A percentile compares a stretch with the other conserved stretches of the same genome.
phyloP scores from a whole-genome alignment of 2,888 invertebrate genomes.

The Tinea trinotella region DNA sequence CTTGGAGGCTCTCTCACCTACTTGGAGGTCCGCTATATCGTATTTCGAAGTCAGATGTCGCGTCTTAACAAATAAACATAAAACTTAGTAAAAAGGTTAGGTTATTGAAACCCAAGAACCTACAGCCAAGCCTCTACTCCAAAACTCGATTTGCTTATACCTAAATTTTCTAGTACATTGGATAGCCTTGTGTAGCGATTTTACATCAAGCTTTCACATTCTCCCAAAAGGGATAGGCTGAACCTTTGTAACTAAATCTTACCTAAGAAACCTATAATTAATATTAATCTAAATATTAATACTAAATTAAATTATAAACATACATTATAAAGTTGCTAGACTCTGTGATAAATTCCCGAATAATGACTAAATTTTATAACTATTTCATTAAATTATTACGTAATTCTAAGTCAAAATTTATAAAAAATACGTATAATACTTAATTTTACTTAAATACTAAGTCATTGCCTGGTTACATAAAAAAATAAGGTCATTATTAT shows the following conservation, averaged over 20 bases:
- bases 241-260: not conserved
- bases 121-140: not conserved
- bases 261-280: not conserved
- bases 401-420: not conserved
- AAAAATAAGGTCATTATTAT: too few relatives aligned
- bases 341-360: slow-evolving; percentile 7
- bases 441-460: too few relatives aligned
- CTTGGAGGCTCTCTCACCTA: too few relatives aligned
- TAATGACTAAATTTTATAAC: not conserved
- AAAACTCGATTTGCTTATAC: not conserved
- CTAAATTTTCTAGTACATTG: not conserved
- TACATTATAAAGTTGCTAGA: not conserved
- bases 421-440: too few relatives aligned
- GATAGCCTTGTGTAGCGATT: not conserved
- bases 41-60: too few relatives aligned
- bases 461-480: too few relatives aligned
- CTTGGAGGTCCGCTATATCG: too few relatives aligned
- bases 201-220: not conserved
- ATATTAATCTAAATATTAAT: not conserved
- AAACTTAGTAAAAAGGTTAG: too few relatives aligned
- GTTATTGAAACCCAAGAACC: not conserved
- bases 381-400: not conserved
- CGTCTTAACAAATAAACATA: too few relatives aligned
- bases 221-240: not conserved
- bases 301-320: not conserved